These are phyloP conservation scores for Sus cebifrons DNA, from an alignment of 2,797 vertebrate genomes.

Conservation along the genomic window DNA sequence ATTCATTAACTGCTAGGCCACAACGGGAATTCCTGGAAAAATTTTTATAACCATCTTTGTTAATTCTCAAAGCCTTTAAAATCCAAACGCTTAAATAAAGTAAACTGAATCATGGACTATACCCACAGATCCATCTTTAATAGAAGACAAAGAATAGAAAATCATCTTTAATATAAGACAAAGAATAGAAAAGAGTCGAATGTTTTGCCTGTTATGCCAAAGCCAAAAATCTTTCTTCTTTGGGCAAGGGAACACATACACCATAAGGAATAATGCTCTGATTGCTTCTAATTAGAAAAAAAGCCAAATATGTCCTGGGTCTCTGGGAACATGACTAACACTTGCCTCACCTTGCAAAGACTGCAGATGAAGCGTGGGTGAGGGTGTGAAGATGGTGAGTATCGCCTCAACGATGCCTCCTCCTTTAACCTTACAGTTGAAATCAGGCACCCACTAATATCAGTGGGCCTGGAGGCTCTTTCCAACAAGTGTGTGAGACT, in stretches of 20 bases:
- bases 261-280: slow-evolving; percentile 63
- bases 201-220: slow-evolving; percentile 66
- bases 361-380: slow-evolving; percentile 36
- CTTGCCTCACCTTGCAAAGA: slow-evolving; percentile 78
- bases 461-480: not conserved
- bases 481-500: slow-evolving; percentile 34
- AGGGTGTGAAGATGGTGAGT: slow-evolving; percentile 48
- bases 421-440: slow-evolving; percentile 54
- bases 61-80: slow-evolving; percentile 58
- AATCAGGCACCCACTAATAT: not conserved
- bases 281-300: slow-evolving; percentile 77
- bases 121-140: not conserved
- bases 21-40: not conserved
- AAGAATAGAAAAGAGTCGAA: slow-evolving; percentile 57
- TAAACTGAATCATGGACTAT: slow-evolving; percentile 45
- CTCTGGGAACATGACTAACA: slow-evolving; percentile 70
- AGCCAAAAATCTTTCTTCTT: slow-evolving; percentile 70
- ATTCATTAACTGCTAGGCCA: no score
- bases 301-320: slow-evolving; percentile 37
- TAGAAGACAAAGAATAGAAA: not conserved
- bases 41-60: slow-evolving; percentile 50
- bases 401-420: slow-evolving; percentile 12
- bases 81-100: slow-evolving; percentile 37
- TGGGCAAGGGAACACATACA: slow-evolving; percentile 66
- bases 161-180: slow-evolving; percentile 60